Base-by-base conservation (phyloP, 1,140 invertebrate genomes). In the Pogonognathellus flavescens region DNA sequence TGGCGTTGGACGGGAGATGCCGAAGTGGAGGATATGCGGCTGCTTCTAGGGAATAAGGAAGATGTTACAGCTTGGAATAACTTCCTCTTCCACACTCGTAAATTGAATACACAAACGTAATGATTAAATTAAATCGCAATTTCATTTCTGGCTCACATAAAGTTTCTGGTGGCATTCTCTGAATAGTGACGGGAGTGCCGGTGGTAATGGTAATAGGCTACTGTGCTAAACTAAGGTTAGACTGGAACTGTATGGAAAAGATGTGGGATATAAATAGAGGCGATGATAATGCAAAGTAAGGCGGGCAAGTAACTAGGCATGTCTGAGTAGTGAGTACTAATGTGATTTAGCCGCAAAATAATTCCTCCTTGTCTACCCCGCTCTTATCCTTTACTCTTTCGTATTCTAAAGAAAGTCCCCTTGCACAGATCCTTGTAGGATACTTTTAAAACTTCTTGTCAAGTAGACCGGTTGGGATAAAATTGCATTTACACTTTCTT, bases 101-200 rank as follows among this genome's bases (percentile, higher is more conserved):
- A 76, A 76, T 76, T 76, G 70, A 76, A 76, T 76, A 76, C 70
- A 76, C 70, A 76, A 76, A 76, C 70, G 70, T 76, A 76, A 76
- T 76, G 70, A 76, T 76, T 76, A 76, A 76, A 76, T 76, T 76
- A 76, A 76, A 76, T 76, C 70, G 70, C 70, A 76, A 76, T 76
- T 76, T 76, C 70, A 76, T 76, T 76, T 31, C 70, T 76, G 70
- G 70, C 70, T 76, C 41, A 66, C 70, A 76, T 76, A 76, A 76
- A 76, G 70, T 76, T 76, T 76, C 70, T 50, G 70, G 70, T 31
- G 70, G 31, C 41, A 76, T 76, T 25, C 70, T 1, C 31, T 41
- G 70, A 76, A 16, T 16, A 76, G 41, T 41, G 41, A 76, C 70
- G 22, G 22, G 22, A 41, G 8, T 31, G 18, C 25, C 25, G n/a